Evolutionary conservation across 2,888 invertebrate genomes (phyloP), one percentile per base, ranked within the genome.

Genomic region (Hylaea fasciaria): DNA sequence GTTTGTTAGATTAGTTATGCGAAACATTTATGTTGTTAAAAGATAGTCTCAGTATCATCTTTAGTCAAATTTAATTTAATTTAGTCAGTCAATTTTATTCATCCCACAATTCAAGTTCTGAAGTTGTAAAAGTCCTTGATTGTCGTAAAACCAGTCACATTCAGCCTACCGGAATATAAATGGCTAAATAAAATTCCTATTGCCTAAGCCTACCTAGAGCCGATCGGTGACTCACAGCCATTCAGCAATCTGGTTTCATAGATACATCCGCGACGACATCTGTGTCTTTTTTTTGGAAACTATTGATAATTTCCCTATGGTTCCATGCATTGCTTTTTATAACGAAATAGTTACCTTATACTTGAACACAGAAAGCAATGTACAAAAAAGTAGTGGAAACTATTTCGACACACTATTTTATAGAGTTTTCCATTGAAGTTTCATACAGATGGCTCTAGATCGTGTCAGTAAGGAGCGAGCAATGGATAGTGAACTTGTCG

Each of bases 191-290:
- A 14, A 45, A 22, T 32, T 37, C n/a, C 13, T 62, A 56, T 57
- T 56, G 44, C 52, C 56, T 62, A 57, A 57, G 51, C 52, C 52
- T 52, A 52, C 37, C 14, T 45, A 51, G 13, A 49, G 65, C 66
- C 51, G 59, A 57, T 50, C 41, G 47, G 49, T 76, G 76, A 76
- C 60, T 76, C 74, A 76, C 60, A 62, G 55, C 60, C 60, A 61
- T 64, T 66, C 65, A 68, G 67, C 68, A 74, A 71, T 70, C 74
- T 70, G 60, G 73, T 70, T 76, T 51, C 53, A 52, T 64, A 64
- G 57, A 52, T 60, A 75, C 63, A 76, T 72, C 71, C 69, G 67
- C 66, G 58, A 69, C 39, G 43, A 49, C 47, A 58, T 55, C 54
- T 47, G 54, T 55, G 17, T 54, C 16, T 48, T 62, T 37, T 40